Evolutionary conservation across 2,797 vertebrate species (phyloP), one percentile per base, ranked within the genome.

Genomic region (Chanos chanos): DNA sequence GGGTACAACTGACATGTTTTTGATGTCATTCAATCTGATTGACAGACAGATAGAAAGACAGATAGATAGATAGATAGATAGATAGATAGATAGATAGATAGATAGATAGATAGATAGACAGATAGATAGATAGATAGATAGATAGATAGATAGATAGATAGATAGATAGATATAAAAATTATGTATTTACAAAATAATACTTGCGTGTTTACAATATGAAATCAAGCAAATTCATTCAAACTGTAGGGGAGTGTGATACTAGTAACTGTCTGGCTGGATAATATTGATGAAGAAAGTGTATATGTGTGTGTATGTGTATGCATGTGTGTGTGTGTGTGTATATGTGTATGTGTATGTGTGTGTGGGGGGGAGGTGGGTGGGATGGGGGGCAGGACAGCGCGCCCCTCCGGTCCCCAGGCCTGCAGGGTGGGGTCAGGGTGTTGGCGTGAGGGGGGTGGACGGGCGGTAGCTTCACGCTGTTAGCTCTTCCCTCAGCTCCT

Each of bases 401-500:
- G 76, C 80, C 81, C 72, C 65, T 80, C 34, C 22, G 78, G 77
- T 12, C 69, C 82, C 67, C 75, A 4, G 25, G 67, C 63, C 54
- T 76, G 77, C 70, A 37, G 62, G 64, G 61, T 70, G 66, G 70
- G 80, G 69, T 68, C 72, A 80, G 73, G 75, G 69, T 71, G 76
- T 73, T 57, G 58, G 66, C n/a, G n/a, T 72, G 70, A 47, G 45
- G 68, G 43, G 48, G 63, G 64, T 44, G 62, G 57, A 68, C 69
- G 66, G 66, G 77, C 45, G 9, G 63, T 16, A 5, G 39, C 62
- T 83, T 92, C 91, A 98, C 83, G 93, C 94, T 60, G 89, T 92
- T 86, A 94, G 87, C 85, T 95, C 92, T 83, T 96, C 94, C 75
- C 89, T 91, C 84, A 96, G 85, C 86, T 96, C 94, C 90, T 98